Base-by-base conservation (phyloP, 2,888 invertebrate genomes). In the Hirtodrosophila cameraria region DNA sequence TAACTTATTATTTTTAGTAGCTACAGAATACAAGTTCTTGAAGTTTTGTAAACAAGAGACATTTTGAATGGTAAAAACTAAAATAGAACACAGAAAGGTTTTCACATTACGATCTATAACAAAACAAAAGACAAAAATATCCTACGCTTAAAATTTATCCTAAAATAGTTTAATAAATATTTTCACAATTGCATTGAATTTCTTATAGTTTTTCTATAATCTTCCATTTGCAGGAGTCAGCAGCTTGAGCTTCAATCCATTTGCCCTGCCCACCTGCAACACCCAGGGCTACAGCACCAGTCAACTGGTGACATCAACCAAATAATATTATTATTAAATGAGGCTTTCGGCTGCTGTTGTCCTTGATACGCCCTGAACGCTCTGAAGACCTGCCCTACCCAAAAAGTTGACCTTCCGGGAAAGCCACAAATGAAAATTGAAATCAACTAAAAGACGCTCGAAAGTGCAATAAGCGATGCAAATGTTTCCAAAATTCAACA, bases 221-320 rank as follows among this genome's bases (percentile, higher is more conserved):
- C n/a, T 41, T 35, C 23, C 57, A 35, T 18, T 90, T 90, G 0
- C 79, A 91, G 91, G 91, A 88, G 96, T 98, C 94, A 95, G 96
- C 82, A 94, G 97, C 64, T 93, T 98, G 68, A 97, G 97, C 33
- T 98, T 98, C 92, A 97, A 97, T 90, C 97, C 97, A 23, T 97
- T 97, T 92, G 96, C 97, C 68, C 92, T 97, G 87, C 96, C 97
- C 38, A 96, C 97, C 43, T 97, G 97, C 92, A 96, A 95, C 88
- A 94, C 95, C 35, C 97, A 97, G 91, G 91, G 91, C 90, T 97
- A 97, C 90, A 94, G 95, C 65, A 94, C 95, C 76, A 94, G 94
- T 77, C 95, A 96, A 16, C 92, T 97, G 61, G 94, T 95, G 72
- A 94, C 94, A 63, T 94, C 96, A 45, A 94, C 95, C 88, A 96